A percentile compares a stretch with the other conserved stretches of the same genome.
Evolutionary conservation across 2,113 vertebrate genomes (phyloP).

Genomic region (Podiceps cristatus): DNA sequence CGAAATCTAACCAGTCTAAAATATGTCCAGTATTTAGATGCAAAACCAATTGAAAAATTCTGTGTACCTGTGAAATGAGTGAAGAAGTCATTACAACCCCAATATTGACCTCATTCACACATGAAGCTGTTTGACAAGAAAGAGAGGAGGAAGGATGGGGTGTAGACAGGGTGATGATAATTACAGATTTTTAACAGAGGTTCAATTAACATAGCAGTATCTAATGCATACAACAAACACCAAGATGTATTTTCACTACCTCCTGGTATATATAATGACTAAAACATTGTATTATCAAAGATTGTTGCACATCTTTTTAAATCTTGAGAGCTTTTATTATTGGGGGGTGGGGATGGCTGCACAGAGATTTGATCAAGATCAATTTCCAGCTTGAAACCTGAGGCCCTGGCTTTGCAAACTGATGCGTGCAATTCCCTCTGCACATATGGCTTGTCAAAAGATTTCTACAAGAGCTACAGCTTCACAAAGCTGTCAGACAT

Average conservation of each 20-base stretch:
- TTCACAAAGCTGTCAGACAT: conserved; percentile 8
- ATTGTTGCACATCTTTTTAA: neutral
- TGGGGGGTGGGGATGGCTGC: neutral
- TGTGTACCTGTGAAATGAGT: conserved; percentile 27
- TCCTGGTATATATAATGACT: neutral
- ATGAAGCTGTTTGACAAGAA: conserved; percentile 9
- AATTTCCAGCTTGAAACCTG: conserved; percentile 25
- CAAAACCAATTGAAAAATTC: conserved; percentile 2
- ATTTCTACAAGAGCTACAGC: neutral
- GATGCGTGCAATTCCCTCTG: neutral
- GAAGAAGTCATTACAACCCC: conserved; percentile 20
- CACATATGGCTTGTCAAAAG: neutral
- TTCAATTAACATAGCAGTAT: conserved; percentile 6
- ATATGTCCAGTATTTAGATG: neutral
- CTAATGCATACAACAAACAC: neutral
- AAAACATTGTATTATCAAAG: neutral
- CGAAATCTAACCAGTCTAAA: neutral
- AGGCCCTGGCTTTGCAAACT: neutral
- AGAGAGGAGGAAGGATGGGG: neutral
- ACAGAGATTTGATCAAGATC: neutral
- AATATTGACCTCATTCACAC: conserved; percentile 23
- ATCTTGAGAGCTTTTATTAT: neutral
- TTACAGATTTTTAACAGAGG: neutral
- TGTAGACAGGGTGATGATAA: neutral
- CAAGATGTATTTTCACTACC: neutral